phyloP scores from a whole-genome alignment of 2,888 invertebrate species.

The Heteropelma amictum region DNA sequence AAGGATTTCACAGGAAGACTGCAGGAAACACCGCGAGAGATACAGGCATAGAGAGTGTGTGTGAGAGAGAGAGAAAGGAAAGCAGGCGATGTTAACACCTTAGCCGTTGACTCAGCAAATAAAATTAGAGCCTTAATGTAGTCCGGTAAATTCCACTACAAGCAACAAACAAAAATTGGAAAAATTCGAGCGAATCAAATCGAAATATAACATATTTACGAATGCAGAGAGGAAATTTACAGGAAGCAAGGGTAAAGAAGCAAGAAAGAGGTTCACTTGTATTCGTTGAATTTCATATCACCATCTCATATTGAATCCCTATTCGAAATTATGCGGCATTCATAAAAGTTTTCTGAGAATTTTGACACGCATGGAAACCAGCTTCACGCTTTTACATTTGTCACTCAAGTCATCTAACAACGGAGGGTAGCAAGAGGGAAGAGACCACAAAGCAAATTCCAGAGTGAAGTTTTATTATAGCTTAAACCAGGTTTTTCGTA shows the following conservation, averaged over 20 bases:
- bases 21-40: conserved; percentile 52
- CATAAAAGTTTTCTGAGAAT: too few species aligned
- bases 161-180: conserved; percentile 14
- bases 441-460: conserved; percentile 8
- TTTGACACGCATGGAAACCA: too few species aligned
- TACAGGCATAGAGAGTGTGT: conserved; percentile 12
- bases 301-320: background rate
- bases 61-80: conserved; percentile 29
- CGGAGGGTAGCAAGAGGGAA: background rate
- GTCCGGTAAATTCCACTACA: conserved; percentile 33
- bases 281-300: background rate
- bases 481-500: conserved; percentile 3
- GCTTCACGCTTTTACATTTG: background rate
- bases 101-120: conserved; percentile 52
- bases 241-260: too few species aligned
- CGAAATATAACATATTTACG: too few species aligned
- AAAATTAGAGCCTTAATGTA: conserved; percentile 41
- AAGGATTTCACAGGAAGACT: conserved; percentile 26
- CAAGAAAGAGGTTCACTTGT: too few species aligned
- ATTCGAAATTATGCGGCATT: too few species aligned
- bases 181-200: too few species aligned
- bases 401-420: background rate
- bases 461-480: conserved; percentile 23
- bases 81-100: conserved; percentile 40
- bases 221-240: too few species aligned